phyloP scores from a whole-genome alignment of 2,113 vertebrate genomes.

The Nematolebias whitei region DNA sequence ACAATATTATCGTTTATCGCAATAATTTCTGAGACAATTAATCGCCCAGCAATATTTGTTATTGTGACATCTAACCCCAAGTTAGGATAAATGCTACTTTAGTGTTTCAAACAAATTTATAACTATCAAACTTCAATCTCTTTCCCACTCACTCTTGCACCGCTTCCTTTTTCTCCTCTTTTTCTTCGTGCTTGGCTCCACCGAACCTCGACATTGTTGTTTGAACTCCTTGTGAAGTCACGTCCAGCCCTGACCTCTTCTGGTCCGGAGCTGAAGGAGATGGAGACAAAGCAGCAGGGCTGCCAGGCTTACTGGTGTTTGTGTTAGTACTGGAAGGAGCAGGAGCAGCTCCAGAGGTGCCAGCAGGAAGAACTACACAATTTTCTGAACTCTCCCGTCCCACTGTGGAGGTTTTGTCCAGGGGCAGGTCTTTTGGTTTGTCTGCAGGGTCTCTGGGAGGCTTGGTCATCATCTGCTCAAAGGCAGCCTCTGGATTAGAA shows the following conservation, averaged over 20 bases:
- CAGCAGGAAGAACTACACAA: constrained; percentile 34
- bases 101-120: background rate
- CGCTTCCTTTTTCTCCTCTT: constrained; percentile 93
- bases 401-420: constrained; percentile 83
- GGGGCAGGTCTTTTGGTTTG: constrained; percentile 88
- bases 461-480: constrained; percentile 91
- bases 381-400: constrained; percentile 58
- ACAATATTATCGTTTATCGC: too few species aligned
- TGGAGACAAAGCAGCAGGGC: constrained; percentile 86
- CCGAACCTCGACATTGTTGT: constrained; percentile 88
- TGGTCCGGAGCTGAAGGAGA: constrained; percentile 84
- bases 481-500: constrained; percentile 86
- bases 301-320: constrained; percentile 88
- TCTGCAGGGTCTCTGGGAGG: constrained; percentile 86
- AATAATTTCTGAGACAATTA: too few species aligned
- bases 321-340: constrained; percentile 71
- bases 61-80: too few species aligned
- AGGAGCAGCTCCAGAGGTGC: constrained; percentile 36
- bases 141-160: constrained; percentile 89
- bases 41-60: too few species aligned
- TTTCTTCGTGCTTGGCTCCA: constrained; percentile 88
- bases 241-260: constrained; percentile 88
- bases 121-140: background rate
- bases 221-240: constrained; percentile 96
- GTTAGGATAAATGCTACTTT: background rate